These are phyloP conservation scores for Melitaea cinxia DNA, from an alignment of 1,140 invertebrate species.

Conservation along the genomic window DNA sequence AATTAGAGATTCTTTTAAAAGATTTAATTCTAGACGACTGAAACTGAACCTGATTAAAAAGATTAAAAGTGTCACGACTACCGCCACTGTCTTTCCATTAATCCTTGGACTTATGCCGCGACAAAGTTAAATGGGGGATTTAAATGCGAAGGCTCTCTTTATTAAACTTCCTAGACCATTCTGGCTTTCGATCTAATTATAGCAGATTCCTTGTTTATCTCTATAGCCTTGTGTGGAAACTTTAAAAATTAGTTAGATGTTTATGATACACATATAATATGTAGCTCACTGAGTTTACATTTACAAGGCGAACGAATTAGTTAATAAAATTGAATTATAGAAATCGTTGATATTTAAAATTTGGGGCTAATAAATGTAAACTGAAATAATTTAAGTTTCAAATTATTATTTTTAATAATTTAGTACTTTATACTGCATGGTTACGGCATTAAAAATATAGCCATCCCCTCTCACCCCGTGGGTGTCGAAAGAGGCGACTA, in stretches of 20 bases:
- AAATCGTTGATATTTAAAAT: too few species aligned
- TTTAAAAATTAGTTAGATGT: constrained; percentile 11
- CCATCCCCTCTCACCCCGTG: too few species aligned
- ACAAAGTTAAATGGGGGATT: constrained; percentile 46
- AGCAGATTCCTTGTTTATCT: constrained; percentile 16
- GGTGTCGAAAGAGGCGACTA: too few species aligned
- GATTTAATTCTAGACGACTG: constrained; percentile 32
- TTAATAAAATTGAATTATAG: too few species aligned
- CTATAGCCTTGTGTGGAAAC: constrained; percentile 5
- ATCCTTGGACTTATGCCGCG: constrained; percentile 38
- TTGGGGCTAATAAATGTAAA: too few species aligned
- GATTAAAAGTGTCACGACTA: constrained; percentile 42
- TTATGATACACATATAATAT: too few species aligned
- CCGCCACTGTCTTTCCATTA: constrained; percentile 39
- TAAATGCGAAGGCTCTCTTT: constrained; percentile 40
- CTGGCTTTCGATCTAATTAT: constrained; percentile 26
- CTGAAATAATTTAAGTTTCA: too few species aligned
- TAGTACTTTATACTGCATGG: too few species aligned
- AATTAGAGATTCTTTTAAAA: constrained; percentile 26
- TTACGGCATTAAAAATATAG: too few species aligned
- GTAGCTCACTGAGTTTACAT: too few species aligned
- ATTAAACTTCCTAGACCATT: constrained; percentile 41
- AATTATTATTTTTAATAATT: too few species aligned
- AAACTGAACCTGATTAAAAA: constrained; percentile 42
- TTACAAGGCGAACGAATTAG: too few species aligned